Evolutionary conservation across 1,140 invertebrate genomes (phyloP).

Genomic region (Cecropterus lyciades): DNA sequence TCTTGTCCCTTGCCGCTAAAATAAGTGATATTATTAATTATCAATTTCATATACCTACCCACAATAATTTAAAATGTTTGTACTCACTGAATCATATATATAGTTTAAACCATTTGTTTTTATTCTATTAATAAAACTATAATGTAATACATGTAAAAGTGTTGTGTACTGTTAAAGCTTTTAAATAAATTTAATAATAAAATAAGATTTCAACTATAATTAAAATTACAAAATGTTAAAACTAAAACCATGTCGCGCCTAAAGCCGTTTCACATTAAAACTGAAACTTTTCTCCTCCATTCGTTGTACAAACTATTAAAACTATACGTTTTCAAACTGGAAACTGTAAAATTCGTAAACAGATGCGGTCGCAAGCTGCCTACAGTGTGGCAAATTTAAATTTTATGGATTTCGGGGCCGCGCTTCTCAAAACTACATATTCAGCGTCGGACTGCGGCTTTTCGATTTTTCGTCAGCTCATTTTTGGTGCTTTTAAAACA

Average conservation of each 20-base stretch:
- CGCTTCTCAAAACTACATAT: slow-evolving; percentile 29
- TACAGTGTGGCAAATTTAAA: slow-evolving; percentile 27
- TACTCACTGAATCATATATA: too few species aligned
- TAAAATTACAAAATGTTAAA: background rate
- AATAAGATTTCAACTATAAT: too few species aligned
- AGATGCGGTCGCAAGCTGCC: slow-evolving; percentile 30
- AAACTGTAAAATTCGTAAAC: slow-evolving; percentile 32
- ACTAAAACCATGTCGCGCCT: background rate
- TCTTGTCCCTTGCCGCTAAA: too few species aligned
- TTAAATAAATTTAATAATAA: too few species aligned
- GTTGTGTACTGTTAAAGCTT: too few species aligned
- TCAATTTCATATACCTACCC: too few species aligned
- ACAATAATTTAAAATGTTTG: too few species aligned
- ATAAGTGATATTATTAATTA: too few species aligned
- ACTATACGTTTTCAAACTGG: slow-evolving; percentile 18
- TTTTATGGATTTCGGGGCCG: slow-evolving; percentile 29
- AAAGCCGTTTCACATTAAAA: background rate
- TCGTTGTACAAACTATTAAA: slow-evolving; percentile 18
- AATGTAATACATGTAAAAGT: too few species aligned
- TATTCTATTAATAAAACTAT: too few species aligned
- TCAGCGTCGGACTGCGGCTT: slow-evolving; percentile 19
- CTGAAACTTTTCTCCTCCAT: slow-evolving; percentile 9
- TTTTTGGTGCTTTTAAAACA: background rate
- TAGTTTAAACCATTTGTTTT: too few species aligned
- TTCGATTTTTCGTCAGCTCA: slow-evolving; percentile 24